Base-by-base conservation (phyloP, 2,888 invertebrate species). In the Lottia scabra region DNA sequence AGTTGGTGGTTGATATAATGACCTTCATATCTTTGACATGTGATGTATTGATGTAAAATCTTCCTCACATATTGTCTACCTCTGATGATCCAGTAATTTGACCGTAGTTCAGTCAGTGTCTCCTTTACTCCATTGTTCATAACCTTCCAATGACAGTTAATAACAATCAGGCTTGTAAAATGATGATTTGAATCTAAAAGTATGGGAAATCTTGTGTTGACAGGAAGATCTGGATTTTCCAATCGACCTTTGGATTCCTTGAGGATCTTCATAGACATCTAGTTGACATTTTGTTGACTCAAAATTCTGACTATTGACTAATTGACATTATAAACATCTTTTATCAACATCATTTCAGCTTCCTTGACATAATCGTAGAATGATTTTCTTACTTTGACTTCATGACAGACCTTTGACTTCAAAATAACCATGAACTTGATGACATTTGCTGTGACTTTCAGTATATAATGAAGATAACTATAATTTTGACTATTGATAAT, bases 221-320 rank as follows among this genome's bases (percentile, higher is more conserved):
- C 30, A 30, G 56, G n/a, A 56, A 56, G 56, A 16, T 56, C 16
- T 56, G 56, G 8, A 19, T 56, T 56, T 56, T n/a, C 56, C 1
- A 56, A 19, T 56, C 56, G n/a, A 12, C 56, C 19, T 56, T n/a
- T 19, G 19, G n/a, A 56, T 19, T 19, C 16, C 56, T 19, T 56
- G n/a, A 56, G n/a, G n/a, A 19, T 56, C 56, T 56, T 56, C 19
- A 56, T 56, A 56, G 19, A 56, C 56, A 56, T 56, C 56, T 56
- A 56, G 19, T 2, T 56, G 56, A 19, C 19, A n/a, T 19, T 56
- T 56, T 19, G 8, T 19, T 56, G 56, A 19, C 56, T 56, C 16
- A 4, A 56, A 56, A 56, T 56, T 56, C n/a, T 16, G 8, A 10
- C 19, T 16, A 10, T 48, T 48, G 48, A 48, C 48, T 48, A 48